Evolutionary conservation across 2,113 vertebrate species (phyloP), one percentile per base, ranked within the genome.

Genomic region (Periophthalmodon schlosseri): DNA sequence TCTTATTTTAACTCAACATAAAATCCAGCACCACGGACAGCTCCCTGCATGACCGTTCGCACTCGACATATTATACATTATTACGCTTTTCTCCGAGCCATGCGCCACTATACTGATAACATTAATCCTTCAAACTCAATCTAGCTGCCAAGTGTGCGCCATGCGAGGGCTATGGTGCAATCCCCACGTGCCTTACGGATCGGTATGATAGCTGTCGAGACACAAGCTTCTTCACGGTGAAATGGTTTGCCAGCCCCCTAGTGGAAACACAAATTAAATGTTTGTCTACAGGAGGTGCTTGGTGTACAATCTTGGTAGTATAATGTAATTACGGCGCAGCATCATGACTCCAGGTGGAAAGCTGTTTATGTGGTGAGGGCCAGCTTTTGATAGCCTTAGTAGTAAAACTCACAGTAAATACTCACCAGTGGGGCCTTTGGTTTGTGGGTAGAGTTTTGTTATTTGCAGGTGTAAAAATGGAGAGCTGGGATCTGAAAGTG

Each of bases 81-180:
- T 83, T 82, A 83, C 73, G 50, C 12, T 73, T 74, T 73, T 61
- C 78, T 60, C 23, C 57, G 23, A 80, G 75, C 61, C 74, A 86
- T 89, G 73, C 74, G 78, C 87, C 84, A 84, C 69, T 67, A 77
- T 61, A 61, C 76, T 82, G 74, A 87, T 87, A 70, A 74, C 75
- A 86, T 87, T 84, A 88, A 86, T 89, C 81, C 74, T 66, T 74
- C 57, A 7, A 16, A 78, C 70, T 82, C 83, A 33, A 76, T 57
- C 28, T 58, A 49, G 44, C 54, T 76, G 68, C 70, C 61, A 69
- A 54, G 71, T 68, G 54, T 56, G 74, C 69, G 74, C 74, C 72
- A 57, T 18, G 5, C 39, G 72, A 71, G 60, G 23, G 73, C 65
- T 68, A 12, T 61, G 75, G 47, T 67, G 60, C 68, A 67, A 66